Base-by-base conservation (phyloP, 2,888 invertebrate species). In the Theretra japonica region DNA sequence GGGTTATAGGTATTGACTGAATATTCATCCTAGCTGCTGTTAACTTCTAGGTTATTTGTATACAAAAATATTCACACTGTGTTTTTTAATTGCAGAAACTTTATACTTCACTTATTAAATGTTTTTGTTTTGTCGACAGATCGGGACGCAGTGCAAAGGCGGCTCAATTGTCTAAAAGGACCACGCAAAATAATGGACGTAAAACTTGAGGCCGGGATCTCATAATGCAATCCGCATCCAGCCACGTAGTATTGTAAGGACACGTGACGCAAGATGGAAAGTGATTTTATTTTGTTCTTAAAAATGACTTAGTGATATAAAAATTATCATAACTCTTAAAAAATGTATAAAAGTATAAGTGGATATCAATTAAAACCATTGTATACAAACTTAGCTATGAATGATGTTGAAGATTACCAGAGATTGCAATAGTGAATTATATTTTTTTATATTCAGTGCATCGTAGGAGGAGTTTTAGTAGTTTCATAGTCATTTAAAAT, bases 71-170 rank as follows among this genome's bases (percentile, higher is more conserved):
- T 28, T 41, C 41, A 15, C 41, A 41, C 41, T 41, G 41, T 33
- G 8, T 11, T 41, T 15, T 41, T 41, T 41, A 41, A 11, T 41
- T 11, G 11, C 15, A 41, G 11, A 15, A 41, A 11, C 15, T 11
- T 11, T 11, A 41, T 41, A 2, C 41, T 41, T 41, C 41, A 11
- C 41, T 41, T 15, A 41, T 11, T 41, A n/a, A 19, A 17, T 41
- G 17, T 70, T 62, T 53, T 75, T 70, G 75, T 75, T 72, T 69
- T 48, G 74, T 82, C 94, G 94, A 60, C 95, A 98, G 99, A 99
- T 94, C 98, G 99, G 93, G 98, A 98, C 87, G 98, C 99, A 70
- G 99, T 99, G 71, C 99, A 99, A 90, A 98, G 98, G 92, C 96
- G 99, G 78, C 96, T 99, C 76, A 92, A 93, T 76, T 93, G 93